Conservation (phyloP, 2,888 invertebrate species). For the Tortricodes alternella region DNA sequence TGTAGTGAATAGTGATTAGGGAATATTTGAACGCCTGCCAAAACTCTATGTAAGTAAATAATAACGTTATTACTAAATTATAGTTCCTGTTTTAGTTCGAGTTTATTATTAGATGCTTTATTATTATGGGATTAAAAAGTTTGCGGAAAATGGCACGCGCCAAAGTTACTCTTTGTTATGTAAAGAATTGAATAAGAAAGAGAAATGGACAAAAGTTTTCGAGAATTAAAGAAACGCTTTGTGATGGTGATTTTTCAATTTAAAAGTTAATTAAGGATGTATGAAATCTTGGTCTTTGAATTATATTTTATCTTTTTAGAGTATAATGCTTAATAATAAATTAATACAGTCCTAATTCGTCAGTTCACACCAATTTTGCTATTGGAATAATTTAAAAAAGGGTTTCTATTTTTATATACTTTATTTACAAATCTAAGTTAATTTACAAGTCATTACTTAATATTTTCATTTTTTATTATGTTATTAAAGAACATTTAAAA, state of each 20-base stretch:
- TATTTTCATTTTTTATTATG: no score
- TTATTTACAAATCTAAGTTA: no score
- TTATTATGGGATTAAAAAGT: not conserved
- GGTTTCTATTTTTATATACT: no score
- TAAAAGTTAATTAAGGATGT: not conserved
- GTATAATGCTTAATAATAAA: no score
- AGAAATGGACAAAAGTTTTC: not conserved
- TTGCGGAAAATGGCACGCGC: no score
- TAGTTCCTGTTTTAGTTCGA: constrained; percentile 15
- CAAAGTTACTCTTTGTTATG: not conserved
- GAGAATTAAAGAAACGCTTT: not conserved
- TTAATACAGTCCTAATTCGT: no score
- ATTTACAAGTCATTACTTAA: no score
- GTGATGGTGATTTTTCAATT: constrained; percentile 15
- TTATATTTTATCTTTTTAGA: not conserved
- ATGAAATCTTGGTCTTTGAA: not conserved
- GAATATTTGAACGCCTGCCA: constrained; percentile 26
- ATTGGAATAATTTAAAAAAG: no score
- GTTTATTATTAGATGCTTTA: not conserved
- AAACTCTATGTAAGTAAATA: constrained; percentile 25
- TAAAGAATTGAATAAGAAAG: not conserved
- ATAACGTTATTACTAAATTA: constrained; percentile 16
- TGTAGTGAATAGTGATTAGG: constrained; percentile 21
- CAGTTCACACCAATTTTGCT: no score
- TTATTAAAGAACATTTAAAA: no score